phyloP scores from a whole-genome alignment of 2,888 invertebrate genomes.

The Laspeyria flexula region DNA sequence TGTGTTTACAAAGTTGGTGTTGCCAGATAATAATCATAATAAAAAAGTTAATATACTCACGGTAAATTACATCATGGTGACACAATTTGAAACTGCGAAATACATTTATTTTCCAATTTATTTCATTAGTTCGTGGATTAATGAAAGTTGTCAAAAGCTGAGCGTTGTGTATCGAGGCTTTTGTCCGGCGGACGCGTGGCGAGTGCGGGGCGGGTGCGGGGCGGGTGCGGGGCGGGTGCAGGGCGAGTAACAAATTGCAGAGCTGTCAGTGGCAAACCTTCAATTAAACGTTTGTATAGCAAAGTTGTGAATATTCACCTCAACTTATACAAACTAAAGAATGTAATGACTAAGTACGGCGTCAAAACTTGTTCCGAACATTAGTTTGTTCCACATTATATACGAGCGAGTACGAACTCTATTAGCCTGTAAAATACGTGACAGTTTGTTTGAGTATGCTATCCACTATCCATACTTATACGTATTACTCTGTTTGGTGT shows the following conservation, averaged over 20 bases:
- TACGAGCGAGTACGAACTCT: no score
- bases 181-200: slow-evolving; percentile 12
- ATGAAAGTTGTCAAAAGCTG: slow-evolving; percentile 43
- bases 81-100: neutral
- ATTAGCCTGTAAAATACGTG: no score
- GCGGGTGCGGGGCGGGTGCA: slow-evolving; percentile 2
- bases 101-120: slow-evolving; percentile 41
- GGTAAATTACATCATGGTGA: no score
- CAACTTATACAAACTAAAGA: neutral
- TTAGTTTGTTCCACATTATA: no score
- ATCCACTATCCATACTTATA: no score
- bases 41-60: no score
- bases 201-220: slow-evolving; percentile 2
- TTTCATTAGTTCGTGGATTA: slow-evolving; percentile 23
- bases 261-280: slow-evolving; percentile 26
- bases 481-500: no score
- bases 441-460: no score
- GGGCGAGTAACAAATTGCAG: slow-evolving; percentile 4
- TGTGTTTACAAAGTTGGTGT: no score
- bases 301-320: slow-evolving; percentile 9
- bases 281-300: slow-evolving; percentile 11
- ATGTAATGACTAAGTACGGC: neutral
- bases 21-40: no score
- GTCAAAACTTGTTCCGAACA: neutral
- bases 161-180: slow-evolving; percentile 30